phyloP scores from a whole-genome alignment of 1,140 invertebrate genomes.

The Ladona fulva region DNA sequence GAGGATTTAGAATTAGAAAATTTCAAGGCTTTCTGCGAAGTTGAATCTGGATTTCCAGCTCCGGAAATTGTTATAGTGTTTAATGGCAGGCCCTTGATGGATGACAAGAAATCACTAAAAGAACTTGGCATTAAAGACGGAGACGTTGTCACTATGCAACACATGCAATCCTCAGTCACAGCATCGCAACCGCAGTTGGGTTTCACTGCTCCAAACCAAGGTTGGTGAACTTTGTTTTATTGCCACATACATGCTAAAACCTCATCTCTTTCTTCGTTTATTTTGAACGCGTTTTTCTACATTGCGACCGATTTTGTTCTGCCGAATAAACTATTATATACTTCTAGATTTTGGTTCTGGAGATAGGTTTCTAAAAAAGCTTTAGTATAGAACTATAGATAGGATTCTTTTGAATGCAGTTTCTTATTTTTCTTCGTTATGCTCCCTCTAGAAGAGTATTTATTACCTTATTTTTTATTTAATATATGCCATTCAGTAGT shows the following conservation, averaged over 20 bases:
- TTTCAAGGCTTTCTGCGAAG: slow-evolving; percentile 90
- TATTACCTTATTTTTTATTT: too few species aligned
- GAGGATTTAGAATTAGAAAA: slow-evolving; percentile 91
- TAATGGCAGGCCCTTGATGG: slow-evolving; percentile 73
- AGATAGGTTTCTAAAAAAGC: too few species aligned
- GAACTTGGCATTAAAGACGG: slow-evolving; percentile 75
- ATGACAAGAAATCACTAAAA: slow-evolving; percentile 74
- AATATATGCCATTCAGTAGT: too few species aligned
- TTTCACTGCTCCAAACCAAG: slow-evolving; percentile 22
- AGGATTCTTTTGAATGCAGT: too few species aligned
- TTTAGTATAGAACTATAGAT: too few species aligned
- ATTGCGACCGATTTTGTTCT: too few species aligned
- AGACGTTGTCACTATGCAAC: slow-evolving; percentile 78
- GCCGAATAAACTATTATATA: too few species aligned
- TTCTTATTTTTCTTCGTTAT: too few species aligned
- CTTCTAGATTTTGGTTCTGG: too few species aligned
- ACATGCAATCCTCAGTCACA: slow-evolving; percentile 43
- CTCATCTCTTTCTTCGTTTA: too few species aligned
- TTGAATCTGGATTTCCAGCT: slow-evolving; percentile 76
- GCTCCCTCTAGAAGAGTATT: too few species aligned
- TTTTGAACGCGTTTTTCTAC: too few species aligned
- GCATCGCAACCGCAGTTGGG: slow-evolving; percentile 12
- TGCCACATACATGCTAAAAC: neutral
- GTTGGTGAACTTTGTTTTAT: slow-evolving; percentile 17
- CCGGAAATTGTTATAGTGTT: slow-evolving; percentile 74